Base-by-base conservation (phyloP, 2,797 vertebrate species). In the Lagocephalus sceleratus region DNA sequence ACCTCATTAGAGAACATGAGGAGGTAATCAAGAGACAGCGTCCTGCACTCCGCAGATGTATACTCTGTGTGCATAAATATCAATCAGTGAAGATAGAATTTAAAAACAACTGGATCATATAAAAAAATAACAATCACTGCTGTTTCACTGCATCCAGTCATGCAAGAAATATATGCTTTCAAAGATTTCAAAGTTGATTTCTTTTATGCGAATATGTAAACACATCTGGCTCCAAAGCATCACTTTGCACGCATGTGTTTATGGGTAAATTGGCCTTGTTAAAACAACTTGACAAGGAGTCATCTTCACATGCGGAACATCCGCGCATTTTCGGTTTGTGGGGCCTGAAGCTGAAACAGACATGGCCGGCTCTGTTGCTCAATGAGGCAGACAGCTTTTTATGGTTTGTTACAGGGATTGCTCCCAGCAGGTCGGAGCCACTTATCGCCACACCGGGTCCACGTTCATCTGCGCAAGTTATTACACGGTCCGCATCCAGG, bases 181-280 rank as follows among this genome's bases (percentile, higher is more conserved):
- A 29, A 29, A 29, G 26, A 8, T 43, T 52, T 52, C 66, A 61
- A 48, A 53, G 35, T 68, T 63, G 55, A 47, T 64, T 52, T 59
- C 62, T 63, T 39, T 48, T 40, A 41, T 64, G 49, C 55, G n/a
- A 35, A 7, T 39, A 56, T 60, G 70, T 67, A 76, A 82, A 82
- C 72, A 76, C 73, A 83, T 75, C 75, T 76, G 74, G 73, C 56
- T 63, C 60, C 8, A 39, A 70, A 66, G 54, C 62, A 56, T 71
- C 55, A 68, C 51, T 55, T 47, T 10, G 4, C 51, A 3, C 63
- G 51, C 76, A 75, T 84, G 75, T 73, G 69, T 65, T 61, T 51
- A 56, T 71, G 53, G 58, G 7, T 69, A 70, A 78, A 78, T 65
- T 68, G 76, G 60, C n/a, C 50, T 60, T 60, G 67, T n/a, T 20